A percentile compares a stretch with the other conserved stretches of the same genome.
Conservation (phyloP, 2,797 vertebrate species). For the Merluccius polli region DNA sequence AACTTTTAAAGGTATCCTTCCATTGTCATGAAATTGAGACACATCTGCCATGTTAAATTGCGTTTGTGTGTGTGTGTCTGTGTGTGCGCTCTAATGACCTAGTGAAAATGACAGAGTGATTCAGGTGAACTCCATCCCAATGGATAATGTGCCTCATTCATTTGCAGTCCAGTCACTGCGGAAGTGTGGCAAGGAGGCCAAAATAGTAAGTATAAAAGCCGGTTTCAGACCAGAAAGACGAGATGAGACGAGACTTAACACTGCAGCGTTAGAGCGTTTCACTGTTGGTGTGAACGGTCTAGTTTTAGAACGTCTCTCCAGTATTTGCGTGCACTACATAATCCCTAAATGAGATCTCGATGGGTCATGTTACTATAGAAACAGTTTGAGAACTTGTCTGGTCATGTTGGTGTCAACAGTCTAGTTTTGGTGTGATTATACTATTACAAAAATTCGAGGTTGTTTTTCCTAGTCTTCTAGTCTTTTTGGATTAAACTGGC, state of each 20-base stretch:
- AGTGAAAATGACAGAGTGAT: constrained; percentile 92
- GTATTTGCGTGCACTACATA: not conserved
- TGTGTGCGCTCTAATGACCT: constrained; percentile 13
- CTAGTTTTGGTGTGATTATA: too few species aligned
- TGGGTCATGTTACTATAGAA: not conserved
- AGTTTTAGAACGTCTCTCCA: not conserved
- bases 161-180: constrained; percentile 92
- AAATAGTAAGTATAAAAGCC: constrained; percentile 80
- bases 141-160: constrained; percentile 91
- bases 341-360: not conserved
- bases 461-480: not conserved
- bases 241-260: not conserved
- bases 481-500: not conserved
- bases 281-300: not conserved
- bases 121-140: constrained; percentile 85
- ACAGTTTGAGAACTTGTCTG: not conserved
- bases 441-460: too few species aligned
- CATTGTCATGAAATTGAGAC: too few species aligned
- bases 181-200: constrained; percentile 91
- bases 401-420: too few species aligned
- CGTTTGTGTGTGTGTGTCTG: constrained; percentile 15
- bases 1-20: too few species aligned
- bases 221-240: too few species aligned
- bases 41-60: not conserved
- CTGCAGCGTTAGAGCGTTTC: not conserved